Base-by-base conservation (phyloP, 2,797 vertebrate species). In the Cichlasoma orientale region DNA sequence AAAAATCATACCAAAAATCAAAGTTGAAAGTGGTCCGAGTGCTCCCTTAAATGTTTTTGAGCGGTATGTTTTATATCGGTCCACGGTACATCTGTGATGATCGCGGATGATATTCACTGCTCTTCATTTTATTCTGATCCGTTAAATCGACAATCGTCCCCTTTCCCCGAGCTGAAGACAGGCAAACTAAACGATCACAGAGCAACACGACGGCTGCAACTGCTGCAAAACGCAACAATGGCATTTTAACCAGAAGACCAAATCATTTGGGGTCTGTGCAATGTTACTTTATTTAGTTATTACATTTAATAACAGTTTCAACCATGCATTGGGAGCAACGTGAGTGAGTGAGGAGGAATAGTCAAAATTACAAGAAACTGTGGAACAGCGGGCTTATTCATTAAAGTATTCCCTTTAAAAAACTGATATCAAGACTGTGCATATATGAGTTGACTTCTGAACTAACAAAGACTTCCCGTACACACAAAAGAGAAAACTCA, bases 171-270 rank as follows among this genome's bases (percentile, higher is more conserved):
- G 21, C 8, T 63, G 11, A 19, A 9, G 16, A 16, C 77, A 88
- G 88, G 79, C 2, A 1, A 70, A 82, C 19, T 38, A 91, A 79
- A n/a, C 73, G 79, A 91, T 78, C 83, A 38, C 83, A 79, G 86
- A 86, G 74, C 82, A 12, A 29, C 23, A 3, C 1, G 70, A 76
- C 79, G 18, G 11, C 25, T 27, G 23, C 5, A 47, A 19, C 6
- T 3, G 33, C 56, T 50, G 53, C 53, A 4, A 36, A 33, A 56
- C 25, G 6, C n/a, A 69, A 16, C 11, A 66, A 55, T 36, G 18
- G 53, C 71, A 69, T 8, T 47, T 55, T 12, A 41, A 23, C 0
- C 58, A 25, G 31, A 56, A 54, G 7, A 68, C 21, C 14, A 44
- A 66, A 53, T 50, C 5, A 50, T 54, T 21, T 38, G 4, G 44